Conservation (phyloP, 2,888 invertebrate genomes). For the Erebia aethiops region DNA sequence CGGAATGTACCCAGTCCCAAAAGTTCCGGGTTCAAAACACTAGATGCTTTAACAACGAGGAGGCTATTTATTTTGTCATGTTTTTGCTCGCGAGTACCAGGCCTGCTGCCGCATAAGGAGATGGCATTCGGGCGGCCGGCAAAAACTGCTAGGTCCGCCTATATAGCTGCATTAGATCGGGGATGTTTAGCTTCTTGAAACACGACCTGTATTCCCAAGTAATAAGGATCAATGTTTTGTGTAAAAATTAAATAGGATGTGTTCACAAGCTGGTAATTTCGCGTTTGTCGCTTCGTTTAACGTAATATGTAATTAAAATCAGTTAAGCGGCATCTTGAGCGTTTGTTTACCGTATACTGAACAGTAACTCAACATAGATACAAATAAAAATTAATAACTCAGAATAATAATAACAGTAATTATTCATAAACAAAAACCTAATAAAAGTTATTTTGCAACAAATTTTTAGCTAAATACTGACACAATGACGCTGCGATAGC, state of each 20-base stretch:
- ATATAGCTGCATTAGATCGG: conserved; percentile 18
- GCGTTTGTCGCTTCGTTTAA: conserved; percentile 22
- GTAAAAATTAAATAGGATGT: not conserved
- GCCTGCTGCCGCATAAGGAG: conserved; percentile 44
- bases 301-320: conserved; percentile 40
- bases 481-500: too few relatives aligned
- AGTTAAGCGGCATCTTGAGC: conserved; percentile 25
- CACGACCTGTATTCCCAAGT: conserved; percentile 18
- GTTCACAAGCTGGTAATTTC: conserved; percentile 1
- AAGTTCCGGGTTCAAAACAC: conserved; percentile 37
- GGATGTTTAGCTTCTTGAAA: conserved; percentile 16
- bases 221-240: conserved; percentile 10
- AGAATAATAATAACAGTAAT: too few relatives aligned
- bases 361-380: not conserved
- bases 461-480: too few relatives aligned
- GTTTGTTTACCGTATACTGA: conserved; percentile 22
- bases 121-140: conserved; percentile 41
- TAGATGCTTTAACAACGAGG: conserved; percentile 28
- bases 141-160: conserved; percentile 40
- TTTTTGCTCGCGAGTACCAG: conserved; percentile 46
- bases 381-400: too few relatives aligned
- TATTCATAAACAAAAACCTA: too few relatives aligned
- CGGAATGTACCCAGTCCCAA: not conserved
- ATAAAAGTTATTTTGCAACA: too few relatives aligned
- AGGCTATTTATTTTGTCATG: conserved; percentile 39